Base-by-base conservation (phyloP, 2,797 vertebrate species). In the Esox masquinongy region DNA sequence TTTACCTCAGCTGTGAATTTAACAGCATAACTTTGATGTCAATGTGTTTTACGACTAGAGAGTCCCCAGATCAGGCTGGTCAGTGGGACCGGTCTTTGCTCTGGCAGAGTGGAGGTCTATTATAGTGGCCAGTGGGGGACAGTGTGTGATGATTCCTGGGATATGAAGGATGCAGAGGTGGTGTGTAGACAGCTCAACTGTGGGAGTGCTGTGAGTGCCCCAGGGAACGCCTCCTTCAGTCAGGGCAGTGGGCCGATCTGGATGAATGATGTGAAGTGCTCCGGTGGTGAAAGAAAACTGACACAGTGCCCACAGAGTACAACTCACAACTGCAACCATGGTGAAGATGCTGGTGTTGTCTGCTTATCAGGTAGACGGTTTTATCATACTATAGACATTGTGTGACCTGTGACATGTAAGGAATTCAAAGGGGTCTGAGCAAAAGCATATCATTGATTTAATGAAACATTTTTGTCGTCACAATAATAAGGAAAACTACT, bases 161-260 rank as follows among this genome's bases (percentile, higher is more conserved):
- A 81, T 31, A 63, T 83, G 9, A 15, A 12, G 19, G 59, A 43
- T 69, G 74, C 79, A 22, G 6, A 12, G 63, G 36, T 77, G 29
- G 75, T 85, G 61, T 78, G 81, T 39, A 76, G 24, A 73, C 0
- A 83, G 76, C 26, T 82, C 43, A 43, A 2, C 67, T 85, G 84
- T 77, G 79, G 77, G 29, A 49, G 17, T 53, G 74, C 79, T 22
- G 0, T 78, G 31, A 64, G 12, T 4, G 59, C 69, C 11, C 51
- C 16, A 78, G 1, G 2, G 0, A 31, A 7, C 4, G 49, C 71
- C 15, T 36, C 53, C 26, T 83, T 75, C 76, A 73, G 73, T 53
- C 5, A 0, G 14, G 68, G 49, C 43, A 56, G 1, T 1, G 12
- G 0, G 6, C 1, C 0, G 1, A 34, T n/a, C 47, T 68, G 16